phyloP scores from a whole-genome alignment of 2,888 invertebrate species.

The Aporophyla nigra region DNA sequence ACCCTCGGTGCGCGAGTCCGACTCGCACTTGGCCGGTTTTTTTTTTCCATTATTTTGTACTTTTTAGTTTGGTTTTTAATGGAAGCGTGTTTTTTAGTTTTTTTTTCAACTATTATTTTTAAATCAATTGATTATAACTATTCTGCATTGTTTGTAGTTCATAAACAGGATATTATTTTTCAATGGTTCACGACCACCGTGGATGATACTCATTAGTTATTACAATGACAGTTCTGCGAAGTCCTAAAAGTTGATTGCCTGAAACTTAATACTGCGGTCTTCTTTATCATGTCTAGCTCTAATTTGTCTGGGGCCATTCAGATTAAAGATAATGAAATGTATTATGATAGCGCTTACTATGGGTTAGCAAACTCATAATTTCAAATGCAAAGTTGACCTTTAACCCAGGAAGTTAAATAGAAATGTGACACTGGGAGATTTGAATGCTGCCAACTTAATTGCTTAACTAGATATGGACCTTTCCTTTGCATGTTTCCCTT shows the following conservation, averaged over 20 bases:
- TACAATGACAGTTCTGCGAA: slow-evolving; percentile 21
- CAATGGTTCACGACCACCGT: not conserved
- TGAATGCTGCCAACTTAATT: not conserved
- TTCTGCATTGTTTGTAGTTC: not conserved
- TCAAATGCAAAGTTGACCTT: slow-evolving; percentile 34
- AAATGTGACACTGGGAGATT: slow-evolving; percentile 13
- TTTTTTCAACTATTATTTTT: too few relatives aligned
- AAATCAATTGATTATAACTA: not conserved
- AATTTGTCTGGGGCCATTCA: slow-evolving; percentile 28
- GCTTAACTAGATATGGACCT: not conserved
- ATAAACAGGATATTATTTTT: not conserved
- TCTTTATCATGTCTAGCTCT: slow-evolving; percentile 39
- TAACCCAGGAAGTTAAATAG: slow-evolving; percentile 24
- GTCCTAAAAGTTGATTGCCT: slow-evolving; percentile 29
- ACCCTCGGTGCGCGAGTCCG: too few relatives aligned
- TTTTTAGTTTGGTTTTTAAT: too few relatives aligned
- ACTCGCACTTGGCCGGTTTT: too few relatives aligned
- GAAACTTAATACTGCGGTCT: slow-evolving; percentile 33
- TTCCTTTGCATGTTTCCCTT: not conserved
- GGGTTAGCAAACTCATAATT: slow-evolving; percentile 41
- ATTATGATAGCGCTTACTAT: slow-evolving; percentile 22
- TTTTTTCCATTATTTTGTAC: too few relatives aligned
- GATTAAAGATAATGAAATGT: slow-evolving; percentile 46
- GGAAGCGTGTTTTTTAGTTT: too few relatives aligned
- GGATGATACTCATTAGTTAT: not conserved